A percentile compares a stretch with the other conserved stretches of the same genome.
phyloP scores from a whole-genome alignment of 2,888 invertebrate species.

The Nemotelus pantherinus region DNA sequence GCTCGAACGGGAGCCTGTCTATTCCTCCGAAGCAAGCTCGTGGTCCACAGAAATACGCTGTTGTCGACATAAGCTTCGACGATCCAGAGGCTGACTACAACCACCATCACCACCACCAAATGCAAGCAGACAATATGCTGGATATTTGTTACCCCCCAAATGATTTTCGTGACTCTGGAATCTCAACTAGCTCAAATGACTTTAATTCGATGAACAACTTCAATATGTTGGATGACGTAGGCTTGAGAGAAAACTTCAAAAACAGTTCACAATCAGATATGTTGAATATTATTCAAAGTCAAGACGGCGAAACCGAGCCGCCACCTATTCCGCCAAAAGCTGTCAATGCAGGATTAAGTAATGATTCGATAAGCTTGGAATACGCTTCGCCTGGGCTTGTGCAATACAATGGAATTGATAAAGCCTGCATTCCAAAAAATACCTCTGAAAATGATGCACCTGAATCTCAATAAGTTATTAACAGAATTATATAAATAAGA shows the following conservation, averaged over 20 bases:
- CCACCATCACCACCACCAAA: constrained; percentile 51
- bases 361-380: constrained; percentile 27
- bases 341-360: neutral
- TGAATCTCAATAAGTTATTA: constrained; percentile 36
- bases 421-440: constrained; percentile 59
- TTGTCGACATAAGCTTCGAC: constrained; percentile 67
- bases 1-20: constrained; percentile 2
- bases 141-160: constrained; percentile 56
- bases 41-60: constrained; percentile 64
- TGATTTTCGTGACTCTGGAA: constrained; percentile 64
- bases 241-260: constrained; percentile 21
- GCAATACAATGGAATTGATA: constrained; percentile 48
- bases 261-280: constrained; percentile 10
- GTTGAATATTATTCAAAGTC: constrained; percentile 59
- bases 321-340: constrained; percentile 63
- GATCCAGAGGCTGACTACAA: constrained; percentile 63
- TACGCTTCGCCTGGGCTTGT: constrained; percentile 39
- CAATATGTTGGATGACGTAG: constrained; percentile 52
- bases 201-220: constrained; percentile 60
- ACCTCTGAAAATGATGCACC: constrained; percentile 48
- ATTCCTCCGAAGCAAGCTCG: constrained; percentile 64
- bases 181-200: constrained; percentile 63
- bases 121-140: constrained; percentile 37
- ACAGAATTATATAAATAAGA: constrained; percentile 2
- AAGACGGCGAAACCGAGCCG: constrained; percentile 59